phyloP scores from a whole-genome alignment of 92 coral and sea anemone species.

The Zoanthus gigantus region DNA sequence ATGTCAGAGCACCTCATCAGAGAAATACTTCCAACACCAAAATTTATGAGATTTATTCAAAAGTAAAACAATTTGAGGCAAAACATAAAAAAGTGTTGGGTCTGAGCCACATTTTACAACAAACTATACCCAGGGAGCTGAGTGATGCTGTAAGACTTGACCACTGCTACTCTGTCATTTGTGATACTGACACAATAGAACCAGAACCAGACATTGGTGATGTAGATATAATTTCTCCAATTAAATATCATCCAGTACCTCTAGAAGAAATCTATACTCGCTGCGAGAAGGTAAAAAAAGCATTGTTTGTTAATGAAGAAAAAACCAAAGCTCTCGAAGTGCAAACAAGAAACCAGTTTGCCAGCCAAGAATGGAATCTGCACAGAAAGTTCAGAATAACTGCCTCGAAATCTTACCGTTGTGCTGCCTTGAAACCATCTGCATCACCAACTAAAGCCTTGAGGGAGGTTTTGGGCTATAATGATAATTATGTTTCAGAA shows the following conservation, averaged over 20 bases:
- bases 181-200: not conserved
- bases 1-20: constrained; percentile 23
- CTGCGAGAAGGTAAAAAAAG: constrained; percentile 35
- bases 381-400: constrained; percentile 63
- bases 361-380: constrained; percentile 45
- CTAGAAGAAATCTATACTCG: constrained; percentile 17
- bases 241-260: constrained; percentile 33
- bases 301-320: constrained; percentile 49
- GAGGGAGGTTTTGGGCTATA: constrained; percentile 51
- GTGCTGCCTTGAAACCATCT: constrained; percentile 53
- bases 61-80: constrained; percentile 21
- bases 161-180: constrained; percentile 9
- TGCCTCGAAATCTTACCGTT: constrained; percentile 61
- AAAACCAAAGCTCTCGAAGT: constrained; percentile 41
- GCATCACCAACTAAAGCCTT: constrained; percentile 66
- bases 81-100: constrained; percentile 22
- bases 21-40: constrained; percentile 34
- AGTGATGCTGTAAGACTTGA: constrained; percentile 14
- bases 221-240: constrained; percentile 12
- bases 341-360: constrained; percentile 55
- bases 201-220: constrained; percentile 12
- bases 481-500: constrained; percentile 36
- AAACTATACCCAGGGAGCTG: constrained; percentile 17
- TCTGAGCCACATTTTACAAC: constrained; percentile 25
- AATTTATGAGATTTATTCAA: constrained; percentile 18